A percentile compares a stretch with the other conserved stretches of the same genome.
Conservation (phyloP, 2,113 vertebrate genomes). For the Phyllostomus hastatus region DNA sequence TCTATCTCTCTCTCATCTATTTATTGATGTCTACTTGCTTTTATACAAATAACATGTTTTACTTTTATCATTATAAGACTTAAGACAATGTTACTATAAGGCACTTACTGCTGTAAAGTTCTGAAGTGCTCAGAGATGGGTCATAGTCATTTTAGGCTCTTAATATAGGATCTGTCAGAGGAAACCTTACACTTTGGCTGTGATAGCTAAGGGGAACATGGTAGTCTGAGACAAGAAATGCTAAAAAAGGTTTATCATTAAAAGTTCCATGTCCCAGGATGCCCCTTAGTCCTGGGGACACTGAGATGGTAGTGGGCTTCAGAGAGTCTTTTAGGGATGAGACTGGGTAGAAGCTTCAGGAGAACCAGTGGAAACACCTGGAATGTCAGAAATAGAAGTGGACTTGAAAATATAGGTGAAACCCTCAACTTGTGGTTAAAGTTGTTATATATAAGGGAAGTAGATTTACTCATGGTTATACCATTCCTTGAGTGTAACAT, state of each 20-base stretch:
- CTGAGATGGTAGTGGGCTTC: not conserved
- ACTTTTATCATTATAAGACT: not conserved
- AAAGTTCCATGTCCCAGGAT: not conserved
- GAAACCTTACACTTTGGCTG: not conserved
- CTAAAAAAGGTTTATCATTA: not conserved
- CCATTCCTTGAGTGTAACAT: not conserved
- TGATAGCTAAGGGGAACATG: not conserved
- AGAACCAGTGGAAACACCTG: not conserved
- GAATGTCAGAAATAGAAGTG: not conserved
- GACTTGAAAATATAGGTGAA: not conserved
- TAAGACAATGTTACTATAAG: not conserved
- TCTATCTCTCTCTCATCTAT: not conserved
- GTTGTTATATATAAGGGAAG: not conserved
- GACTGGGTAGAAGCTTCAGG: not conserved
- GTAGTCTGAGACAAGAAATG: not conserved
- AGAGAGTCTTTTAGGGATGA: not conserved
- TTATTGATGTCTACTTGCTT: not conserved
- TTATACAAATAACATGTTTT: not conserved
- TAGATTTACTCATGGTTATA: not conserved
- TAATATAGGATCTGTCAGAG: not conserved
- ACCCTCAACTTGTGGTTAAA: not conserved
- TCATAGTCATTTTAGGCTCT: not conserved
- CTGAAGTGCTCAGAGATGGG: not conserved
- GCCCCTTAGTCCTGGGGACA: not conserved
- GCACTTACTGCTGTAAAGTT: not conserved